phyloP scores from a whole-genome alignment of 2,113 vertebrate species.

The Bubo bubo region DNA sequence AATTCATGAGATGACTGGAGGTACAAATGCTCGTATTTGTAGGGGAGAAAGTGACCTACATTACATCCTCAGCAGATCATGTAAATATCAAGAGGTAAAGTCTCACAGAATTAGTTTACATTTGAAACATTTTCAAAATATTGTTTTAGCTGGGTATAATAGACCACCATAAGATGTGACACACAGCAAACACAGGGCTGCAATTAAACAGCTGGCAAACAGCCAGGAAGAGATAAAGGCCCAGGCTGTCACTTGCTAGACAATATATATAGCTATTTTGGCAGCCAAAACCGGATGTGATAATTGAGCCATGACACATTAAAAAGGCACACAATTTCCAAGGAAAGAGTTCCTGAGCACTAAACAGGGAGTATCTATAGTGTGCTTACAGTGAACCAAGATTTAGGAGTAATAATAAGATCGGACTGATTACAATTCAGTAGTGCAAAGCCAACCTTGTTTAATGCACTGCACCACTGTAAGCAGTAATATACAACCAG shows the following conservation, averaged over 20 bases:
- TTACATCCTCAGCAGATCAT: constrained; percentile 37
- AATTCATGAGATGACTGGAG: background rate
- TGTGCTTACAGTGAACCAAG: background rate
- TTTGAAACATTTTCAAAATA: constrained; percentile 72
- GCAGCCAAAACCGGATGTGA: constrained; percentile 65
- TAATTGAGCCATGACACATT: constrained; percentile 74
- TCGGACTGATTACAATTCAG: background rate
- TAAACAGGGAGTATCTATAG: background rate
- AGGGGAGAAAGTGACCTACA: background rate
- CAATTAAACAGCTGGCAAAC: constrained; percentile 75
- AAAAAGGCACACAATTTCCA: constrained; percentile 62
- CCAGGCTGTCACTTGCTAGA: constrained; percentile 67
- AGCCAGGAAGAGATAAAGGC: constrained; percentile 69
- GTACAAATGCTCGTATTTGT: background rate
- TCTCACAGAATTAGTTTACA: constrained; percentile 60
- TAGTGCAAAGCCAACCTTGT: background rate
- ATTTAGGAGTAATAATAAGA: constrained; percentile 9
- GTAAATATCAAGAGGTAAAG: constrained; percentile 56
- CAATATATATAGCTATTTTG: constrained; percentile 73
- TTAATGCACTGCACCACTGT: background rate
- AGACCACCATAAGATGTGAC: constrained; percentile 69
- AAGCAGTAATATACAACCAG: background rate
- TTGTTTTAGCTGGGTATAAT: constrained; percentile 72
- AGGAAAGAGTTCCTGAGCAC: constrained; percentile 44
- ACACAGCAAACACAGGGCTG: constrained; percentile 72